Percentiles rank a stretch among this genome's conserved stretches.
Conservation (phyloP, 2,888 invertebrate species). For the Embidobia sp. region DNA sequence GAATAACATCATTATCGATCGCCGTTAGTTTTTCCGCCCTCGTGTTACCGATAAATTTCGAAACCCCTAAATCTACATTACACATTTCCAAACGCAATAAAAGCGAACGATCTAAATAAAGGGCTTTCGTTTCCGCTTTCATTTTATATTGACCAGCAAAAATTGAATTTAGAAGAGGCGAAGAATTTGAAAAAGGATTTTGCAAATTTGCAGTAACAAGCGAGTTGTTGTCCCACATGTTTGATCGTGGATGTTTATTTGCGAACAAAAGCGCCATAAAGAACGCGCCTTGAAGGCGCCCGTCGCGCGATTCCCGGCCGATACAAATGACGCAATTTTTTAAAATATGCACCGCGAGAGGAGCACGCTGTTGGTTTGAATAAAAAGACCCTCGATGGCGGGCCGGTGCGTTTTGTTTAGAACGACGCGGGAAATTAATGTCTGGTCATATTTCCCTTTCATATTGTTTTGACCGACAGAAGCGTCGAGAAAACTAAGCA, state of each 20-base stretch:
- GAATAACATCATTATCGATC: too few relatives aligned
- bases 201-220: too few relatives aligned
- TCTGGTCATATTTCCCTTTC: constrained; percentile 45
- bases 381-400: constrained; percentile 4
- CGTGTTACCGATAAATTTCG: too few relatives aligned
- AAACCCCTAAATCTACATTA: too few relatives aligned
- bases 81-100: too few relatives aligned
- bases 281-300: not conserved
- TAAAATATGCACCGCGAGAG: constrained; percentile 11
- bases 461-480: constrained; percentile 59
- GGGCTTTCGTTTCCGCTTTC: too few relatives aligned
- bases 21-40: too few relatives aligned
- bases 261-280: not conserved
- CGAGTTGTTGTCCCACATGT: too few relatives aligned
- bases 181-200: too few relatives aligned
- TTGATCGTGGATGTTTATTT: not conserved
- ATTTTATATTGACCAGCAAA: too few relatives aligned
- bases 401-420: constrained; percentile 40
- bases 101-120: too few relatives aligned
- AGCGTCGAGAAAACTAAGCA: constrained; percentile 48
- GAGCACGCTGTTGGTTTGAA: constrained; percentile 14
- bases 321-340: constrained; percentile 19
- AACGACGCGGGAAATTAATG: constrained; percentile 47
- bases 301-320: not conserved
- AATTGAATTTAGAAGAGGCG: too few relatives aligned